Base-by-base conservation (phyloP, 2,888 invertebrate species). In the Odontothrips loti region DNA sequence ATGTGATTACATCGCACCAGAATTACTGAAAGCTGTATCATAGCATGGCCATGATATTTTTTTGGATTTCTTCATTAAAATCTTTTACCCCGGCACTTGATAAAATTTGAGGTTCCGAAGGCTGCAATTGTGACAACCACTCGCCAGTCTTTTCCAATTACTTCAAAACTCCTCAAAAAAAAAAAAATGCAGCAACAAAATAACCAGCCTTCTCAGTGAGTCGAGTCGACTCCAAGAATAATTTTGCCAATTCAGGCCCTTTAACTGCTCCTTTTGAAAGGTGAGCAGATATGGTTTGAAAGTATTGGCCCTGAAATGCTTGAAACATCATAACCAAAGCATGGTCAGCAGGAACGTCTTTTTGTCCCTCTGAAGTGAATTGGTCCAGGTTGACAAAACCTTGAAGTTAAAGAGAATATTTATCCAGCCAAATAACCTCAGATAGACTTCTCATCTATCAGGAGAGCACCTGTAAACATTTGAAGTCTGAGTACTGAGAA, bases 301-400 rank as follows among this genome's bases (percentile, higher is more conserved):
- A 79, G 81, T 81, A 82, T 20, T 81, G 79, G 10, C 82, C 82
- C 20, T 81, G 58, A 75, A 82, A 82, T 29, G 80, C 81, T 15
- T 82, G 82, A 75, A 82, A 82, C 80, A 82, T 80, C 0, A 82
- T 79, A 17, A 80, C 81, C 20, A 82, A 79, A 8, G 82, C 82
- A 48, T 82, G 82, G 48, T 82, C 81, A 15, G 80, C 82, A 47
- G 68, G 80, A 79, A 79, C 34, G 12, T 80, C 80, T 68, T 68
- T 78, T 29, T 82, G 82, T 9, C 80, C 48, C n/a, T 58, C 63
- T 2, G 82, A 81, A n/a, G 82, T 82, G 23, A n/a, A 47, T 43
- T 75, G 43, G 68, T 47, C 80, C 29, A 80, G 43, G 29, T 43
- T 75, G 2, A 75, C 81, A 43, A 82, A 82, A 9, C 82, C 82